phyloP scores from a whole-genome alignment of 2,888 invertebrate species.

The Stenotaenia linearis region DNA sequence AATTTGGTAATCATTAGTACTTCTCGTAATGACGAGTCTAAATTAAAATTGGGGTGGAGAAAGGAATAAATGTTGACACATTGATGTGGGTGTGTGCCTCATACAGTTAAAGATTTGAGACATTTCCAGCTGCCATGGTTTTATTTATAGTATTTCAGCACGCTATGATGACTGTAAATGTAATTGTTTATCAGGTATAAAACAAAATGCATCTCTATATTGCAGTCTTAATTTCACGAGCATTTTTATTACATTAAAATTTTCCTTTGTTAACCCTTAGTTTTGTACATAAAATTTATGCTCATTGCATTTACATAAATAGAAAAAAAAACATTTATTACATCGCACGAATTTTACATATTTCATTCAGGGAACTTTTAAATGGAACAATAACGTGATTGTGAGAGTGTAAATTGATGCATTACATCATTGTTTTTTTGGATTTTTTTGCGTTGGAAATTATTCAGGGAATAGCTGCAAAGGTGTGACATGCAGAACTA shows the following conservation, averaged over 20 bases:
- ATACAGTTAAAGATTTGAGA: constrained; percentile 10
- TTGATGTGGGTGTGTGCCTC: constrained; percentile 16
- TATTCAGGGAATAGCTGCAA: too few species aligned
- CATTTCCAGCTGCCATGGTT: not conserved
- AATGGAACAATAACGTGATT: too few species aligned
- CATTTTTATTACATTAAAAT: not conserved
- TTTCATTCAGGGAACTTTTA: too few species aligned
- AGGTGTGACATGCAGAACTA: too few species aligned
- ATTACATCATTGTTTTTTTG: too few species aligned
- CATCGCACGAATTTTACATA: not conserved
- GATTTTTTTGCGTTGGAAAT: too few species aligned
- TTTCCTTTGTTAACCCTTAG: not conserved
- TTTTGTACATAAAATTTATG: not conserved
- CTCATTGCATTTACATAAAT: not conserved
- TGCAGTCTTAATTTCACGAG: not conserved
- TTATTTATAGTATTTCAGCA: not conserved
- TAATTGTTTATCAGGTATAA: not conserved
- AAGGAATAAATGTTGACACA: constrained; percentile 17
- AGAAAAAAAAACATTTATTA: not conserved
- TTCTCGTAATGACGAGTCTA: constrained; percentile 15
- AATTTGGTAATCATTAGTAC: constrained; percentile 16
- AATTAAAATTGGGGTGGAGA: constrained; percentile 19
- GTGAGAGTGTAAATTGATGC: too few species aligned
- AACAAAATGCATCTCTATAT: not conserved
- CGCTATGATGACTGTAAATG: constrained; percentile 14